phyloP scores from a whole-genome alignment of 2,113 vertebrate genomes.

The Psephotus haematonotus region DNA sequence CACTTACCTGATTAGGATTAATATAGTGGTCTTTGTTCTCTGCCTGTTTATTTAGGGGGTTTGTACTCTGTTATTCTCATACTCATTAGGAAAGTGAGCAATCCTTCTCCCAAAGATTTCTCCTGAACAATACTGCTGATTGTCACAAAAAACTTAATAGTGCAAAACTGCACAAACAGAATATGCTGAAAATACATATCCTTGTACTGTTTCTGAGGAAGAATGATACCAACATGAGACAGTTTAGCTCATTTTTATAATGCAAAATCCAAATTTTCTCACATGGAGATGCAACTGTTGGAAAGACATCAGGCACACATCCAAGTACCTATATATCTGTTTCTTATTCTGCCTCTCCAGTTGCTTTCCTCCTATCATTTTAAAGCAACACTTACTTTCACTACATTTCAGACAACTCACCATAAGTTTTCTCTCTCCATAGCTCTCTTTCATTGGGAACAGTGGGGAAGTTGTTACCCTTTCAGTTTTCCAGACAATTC shows the following conservation, averaged over 20 bases:
- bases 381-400: background rate
- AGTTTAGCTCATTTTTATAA: background rate
- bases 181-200: background rate
- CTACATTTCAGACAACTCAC: background rate
- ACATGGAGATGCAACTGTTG: background rate
- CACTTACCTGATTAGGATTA: background rate
- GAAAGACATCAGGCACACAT: background rate
- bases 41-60: rapidly evolving
- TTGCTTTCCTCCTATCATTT: background rate
- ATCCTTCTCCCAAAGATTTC: background rate
- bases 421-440: background rate
- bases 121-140: background rate
- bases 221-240: background rate
- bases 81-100: background rate
- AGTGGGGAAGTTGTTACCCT: background rate
- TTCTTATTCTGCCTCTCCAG: background rate
- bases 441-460: background rate
- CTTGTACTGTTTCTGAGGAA: background rate
- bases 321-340: background rate
- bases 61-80: background rate
- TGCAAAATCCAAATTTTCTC: background rate
- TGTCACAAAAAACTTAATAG: background rate
- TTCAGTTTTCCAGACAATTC: background rate
- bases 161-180: background rate
- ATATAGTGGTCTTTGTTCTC: background rate